phyloP scores from a whole-genome alignment of 2,888 invertebrate species.

The Oligia strigilis region DNA sequence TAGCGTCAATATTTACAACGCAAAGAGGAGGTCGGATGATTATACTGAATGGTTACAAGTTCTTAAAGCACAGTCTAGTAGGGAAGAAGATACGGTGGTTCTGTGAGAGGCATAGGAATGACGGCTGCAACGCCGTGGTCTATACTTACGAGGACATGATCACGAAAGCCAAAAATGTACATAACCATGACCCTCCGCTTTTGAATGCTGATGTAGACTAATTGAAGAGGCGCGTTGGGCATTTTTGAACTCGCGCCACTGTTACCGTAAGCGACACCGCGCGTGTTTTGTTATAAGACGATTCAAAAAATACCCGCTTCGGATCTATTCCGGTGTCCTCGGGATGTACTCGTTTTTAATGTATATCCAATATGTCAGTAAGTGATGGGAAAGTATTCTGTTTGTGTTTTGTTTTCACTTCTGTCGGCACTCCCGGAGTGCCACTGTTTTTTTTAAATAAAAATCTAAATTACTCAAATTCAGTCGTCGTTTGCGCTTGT shows the following conservation, averaged over 20 bases:
- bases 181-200: conserved; percentile 41
- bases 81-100: conserved; percentile 71
- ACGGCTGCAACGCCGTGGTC: conserved; percentile 59
- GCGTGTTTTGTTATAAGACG: too few relatives aligned
- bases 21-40: conserved; percentile 70
- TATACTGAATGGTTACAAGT: conserved; percentile 69
- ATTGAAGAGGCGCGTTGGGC: too few relatives aligned
- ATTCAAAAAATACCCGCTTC: too few relatives aligned
- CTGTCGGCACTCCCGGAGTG: too few relatives aligned
- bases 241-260: too few relatives aligned
- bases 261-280: too few relatives aligned
- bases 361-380: too few relatives aligned
- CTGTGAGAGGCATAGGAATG: conserved; percentile 58
- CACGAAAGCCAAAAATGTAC: conserved; percentile 30
- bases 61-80: conserved; percentile 64
- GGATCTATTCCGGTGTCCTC: too few relatives aligned
- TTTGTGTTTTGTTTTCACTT: too few relatives aligned
- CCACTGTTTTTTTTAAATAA: background rate
- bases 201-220: background rate
- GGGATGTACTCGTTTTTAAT: too few relatives aligned
- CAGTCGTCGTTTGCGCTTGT: too few relatives aligned
- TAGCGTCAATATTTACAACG: conserved; percentile 64
- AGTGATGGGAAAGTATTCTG: too few relatives aligned
- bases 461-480: background rate
- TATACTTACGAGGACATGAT: conserved; percentile 49